Percentiles rank a stretch among this genome's conserved stretches.
phyloP scores from a whole-genome alignment of 2,888 invertebrate genomes.

The Keiferia lycopersicella region DNA sequence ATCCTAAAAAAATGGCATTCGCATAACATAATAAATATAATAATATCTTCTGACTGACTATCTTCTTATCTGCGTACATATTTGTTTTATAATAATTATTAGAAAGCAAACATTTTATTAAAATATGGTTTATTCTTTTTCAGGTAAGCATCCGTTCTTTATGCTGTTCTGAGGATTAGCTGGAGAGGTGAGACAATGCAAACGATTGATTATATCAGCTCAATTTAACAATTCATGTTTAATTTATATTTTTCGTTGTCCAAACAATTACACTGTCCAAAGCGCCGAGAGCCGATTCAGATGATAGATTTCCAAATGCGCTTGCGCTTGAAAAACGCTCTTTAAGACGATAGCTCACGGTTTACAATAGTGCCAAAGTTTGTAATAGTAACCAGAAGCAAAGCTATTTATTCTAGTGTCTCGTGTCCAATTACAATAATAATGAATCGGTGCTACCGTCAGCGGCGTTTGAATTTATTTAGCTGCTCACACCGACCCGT shows the following conservation, averaged over 20 bases:
- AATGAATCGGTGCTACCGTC: conserved; percentile 61
- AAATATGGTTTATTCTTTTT: neutral
- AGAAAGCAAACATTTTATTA: neutral
- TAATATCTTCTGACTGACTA: too few species aligned
- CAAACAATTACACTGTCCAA: conserved; percentile 26
- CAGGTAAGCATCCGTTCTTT: conserved; percentile 8
- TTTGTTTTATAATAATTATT: too few species aligned
- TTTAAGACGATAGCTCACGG: conserved; percentile 11
- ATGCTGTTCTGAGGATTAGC: neutral
- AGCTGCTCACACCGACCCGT: conserved; percentile 45
- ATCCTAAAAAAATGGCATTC: neutral
- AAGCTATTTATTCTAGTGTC: conserved; percentile 58
- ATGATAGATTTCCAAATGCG: conserved; percentile 12
- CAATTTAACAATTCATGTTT: neutral
- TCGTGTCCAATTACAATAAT: conserved; percentile 67
- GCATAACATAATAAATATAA: too few species aligned
- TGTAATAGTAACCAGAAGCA: conserved; percentile 51
- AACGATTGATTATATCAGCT: neutral
- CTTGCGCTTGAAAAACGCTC: neutral
- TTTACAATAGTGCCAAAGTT: conserved; percentile 1
- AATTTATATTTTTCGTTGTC: conserved; percentile 22
- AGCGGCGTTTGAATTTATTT: conserved; percentile 48
- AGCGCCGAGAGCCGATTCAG: conserved; percentile 1
- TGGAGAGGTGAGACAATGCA: neutral
- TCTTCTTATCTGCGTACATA: too few species aligned